These are phyloP conservation scores for Bubo blakistoni DNA, from an alignment of 2,113 vertebrate genomes.

Conservation along the genomic window DNA sequence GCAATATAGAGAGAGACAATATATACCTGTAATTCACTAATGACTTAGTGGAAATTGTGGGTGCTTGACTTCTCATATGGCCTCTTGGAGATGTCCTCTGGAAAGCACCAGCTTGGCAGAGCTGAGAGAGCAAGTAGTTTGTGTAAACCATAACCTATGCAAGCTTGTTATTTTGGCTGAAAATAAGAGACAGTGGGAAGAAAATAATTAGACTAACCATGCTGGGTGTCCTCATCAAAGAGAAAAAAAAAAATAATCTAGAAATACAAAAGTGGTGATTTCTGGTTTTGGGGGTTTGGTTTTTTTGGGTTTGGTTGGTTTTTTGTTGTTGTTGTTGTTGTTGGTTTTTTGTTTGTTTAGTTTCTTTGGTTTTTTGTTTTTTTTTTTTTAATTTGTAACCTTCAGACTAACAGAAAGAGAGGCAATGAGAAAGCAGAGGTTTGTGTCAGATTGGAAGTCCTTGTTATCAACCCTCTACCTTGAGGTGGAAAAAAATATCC, in stretches of 20 bases:
- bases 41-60: background rate
- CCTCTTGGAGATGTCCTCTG: background rate
- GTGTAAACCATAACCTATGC: background rate
- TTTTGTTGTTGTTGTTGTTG: too few species aligned
- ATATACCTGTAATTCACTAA: background rate
- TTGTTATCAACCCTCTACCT: background rate
- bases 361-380: too few species aligned
- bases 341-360: too few species aligned
- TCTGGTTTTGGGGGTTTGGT: background rate
- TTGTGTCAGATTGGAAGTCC: background rate
- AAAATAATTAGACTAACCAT: constrained; percentile 51
- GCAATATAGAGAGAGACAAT: background rate
- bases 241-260: background rate
- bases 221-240: constrained; percentile 26
- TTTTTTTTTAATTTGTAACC: background rate
- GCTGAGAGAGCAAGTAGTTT: background rate
- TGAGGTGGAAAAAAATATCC: background rate
- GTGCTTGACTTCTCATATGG: background rate
- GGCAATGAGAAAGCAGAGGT: background rate
- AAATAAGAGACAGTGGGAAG: constrained; percentile 8
- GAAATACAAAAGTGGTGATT: background rate
- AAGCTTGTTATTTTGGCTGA: constrained; percentile 34
- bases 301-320: too few species aligned
- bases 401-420: background rate
- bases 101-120: background rate